Percentiles rank a stretch among this genome's conserved stretches.
Conservation (phyloP, 2,113 vertebrate genomes). For the Acrocephalus arundinaceus region DNA sequence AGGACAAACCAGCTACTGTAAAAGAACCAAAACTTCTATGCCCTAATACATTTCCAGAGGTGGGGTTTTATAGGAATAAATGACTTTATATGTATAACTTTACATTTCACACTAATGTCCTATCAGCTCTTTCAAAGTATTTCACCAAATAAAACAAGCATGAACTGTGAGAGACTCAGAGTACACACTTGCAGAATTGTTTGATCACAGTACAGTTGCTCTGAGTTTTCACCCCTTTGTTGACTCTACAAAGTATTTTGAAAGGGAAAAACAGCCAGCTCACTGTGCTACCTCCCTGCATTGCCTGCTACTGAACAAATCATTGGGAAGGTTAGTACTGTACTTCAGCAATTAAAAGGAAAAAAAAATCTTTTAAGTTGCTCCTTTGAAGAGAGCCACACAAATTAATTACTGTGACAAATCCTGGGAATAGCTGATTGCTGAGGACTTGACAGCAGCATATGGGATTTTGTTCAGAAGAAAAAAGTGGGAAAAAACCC, state of each 20-base stretch:
- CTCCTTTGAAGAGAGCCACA: background rate
- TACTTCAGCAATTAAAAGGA: background rate
- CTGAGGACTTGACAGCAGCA: background rate
- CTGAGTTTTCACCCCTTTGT: background rate
- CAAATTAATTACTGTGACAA: background rate
- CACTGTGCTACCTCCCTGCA: background rate
- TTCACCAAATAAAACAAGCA: background rate
- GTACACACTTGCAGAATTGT: background rate
- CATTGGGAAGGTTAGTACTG: background rate
- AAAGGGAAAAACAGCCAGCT: background rate
- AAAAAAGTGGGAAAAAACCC: rapidly evolving
- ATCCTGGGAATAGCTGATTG: background rate
- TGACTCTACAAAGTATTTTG: background rate
- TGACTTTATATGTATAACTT: background rate
- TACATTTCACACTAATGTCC: background rate
- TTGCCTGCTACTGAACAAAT: background rate
- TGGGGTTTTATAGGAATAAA: background rate
- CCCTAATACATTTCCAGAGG: background rate
- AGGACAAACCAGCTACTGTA: conserved; percentile 22
- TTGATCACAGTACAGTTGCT: background rate
- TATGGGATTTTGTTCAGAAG: background rate
- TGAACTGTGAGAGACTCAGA: background rate
- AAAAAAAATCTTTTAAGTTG: background rate
- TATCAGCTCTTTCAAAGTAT: background rate
- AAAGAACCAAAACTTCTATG: background rate